Conservation (phyloP, 2,113 vertebrate genomes). For the Salvelinus namaycush region DNA sequence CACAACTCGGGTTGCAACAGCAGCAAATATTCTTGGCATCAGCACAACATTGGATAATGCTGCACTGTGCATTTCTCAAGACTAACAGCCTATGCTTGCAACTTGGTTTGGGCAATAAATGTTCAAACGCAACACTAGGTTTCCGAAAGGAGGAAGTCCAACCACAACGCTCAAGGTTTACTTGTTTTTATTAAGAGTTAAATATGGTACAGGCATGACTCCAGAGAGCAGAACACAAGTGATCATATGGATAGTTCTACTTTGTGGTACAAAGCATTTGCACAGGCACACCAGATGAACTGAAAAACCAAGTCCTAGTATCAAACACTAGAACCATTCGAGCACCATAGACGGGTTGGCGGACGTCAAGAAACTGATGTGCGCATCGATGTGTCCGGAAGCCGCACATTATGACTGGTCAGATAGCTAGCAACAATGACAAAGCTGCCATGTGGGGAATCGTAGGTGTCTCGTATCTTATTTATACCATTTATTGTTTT, state of each 20-base stretch:
- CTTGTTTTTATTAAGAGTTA: slow-evolving; percentile 43
- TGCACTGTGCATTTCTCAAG: background rate
- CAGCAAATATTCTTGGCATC: background rate
- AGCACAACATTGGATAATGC: background rate
- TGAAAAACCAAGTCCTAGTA: background rate
- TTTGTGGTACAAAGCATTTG: background rate
- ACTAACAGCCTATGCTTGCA: background rate
- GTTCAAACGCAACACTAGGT: background rate
- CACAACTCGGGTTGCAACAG: background rate
- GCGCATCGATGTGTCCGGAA: no score
- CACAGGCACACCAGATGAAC: background rate
- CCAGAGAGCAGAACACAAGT: slow-evolving; percentile 1
- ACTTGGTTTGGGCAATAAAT: background rate
- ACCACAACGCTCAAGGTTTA: background rate
- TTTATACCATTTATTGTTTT: no score
- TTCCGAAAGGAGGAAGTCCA: background rate
- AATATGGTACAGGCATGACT: slow-evolving; percentile 29
- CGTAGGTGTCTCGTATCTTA: no score
- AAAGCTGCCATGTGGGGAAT: no score
- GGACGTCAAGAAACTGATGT: no score
- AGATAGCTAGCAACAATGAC: no score
- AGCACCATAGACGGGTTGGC: background rate
- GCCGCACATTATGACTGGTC: no score
- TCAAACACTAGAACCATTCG: background rate
- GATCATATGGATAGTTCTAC: background rate